A percentile compares a stretch with the other conserved stretches of the same genome.
These are phyloP conservation scores for Dromiciops gliroides DNA, from an alignment of 2,113 vertebrate species.

Conservation along the genomic window DNA sequence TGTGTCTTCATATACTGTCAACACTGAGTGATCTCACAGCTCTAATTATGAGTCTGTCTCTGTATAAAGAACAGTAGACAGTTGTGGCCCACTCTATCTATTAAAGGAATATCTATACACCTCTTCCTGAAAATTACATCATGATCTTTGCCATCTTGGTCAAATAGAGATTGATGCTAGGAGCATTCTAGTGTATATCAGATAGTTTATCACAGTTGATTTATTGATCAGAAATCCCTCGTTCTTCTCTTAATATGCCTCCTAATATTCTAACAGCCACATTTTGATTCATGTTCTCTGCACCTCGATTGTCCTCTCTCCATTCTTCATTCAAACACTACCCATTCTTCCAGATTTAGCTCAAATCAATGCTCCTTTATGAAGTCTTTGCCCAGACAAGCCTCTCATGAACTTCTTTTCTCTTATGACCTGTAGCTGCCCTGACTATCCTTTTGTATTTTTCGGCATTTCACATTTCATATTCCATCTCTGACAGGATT, in stretches of 20 bases:
- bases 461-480: neutral
- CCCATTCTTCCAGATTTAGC: neutral
- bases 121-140: neutral
- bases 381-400: neutral
- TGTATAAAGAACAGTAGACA: neutral
- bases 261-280: neutral
- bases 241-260: neutral
- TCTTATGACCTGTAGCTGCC: neutral
- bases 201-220: neutral
- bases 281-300: neutral
- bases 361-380: neutral
- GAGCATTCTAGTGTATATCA: neutral
- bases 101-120: neutral
- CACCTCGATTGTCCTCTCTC: neutral
- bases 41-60: neutral
- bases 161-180: neutral
- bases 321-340: neutral
- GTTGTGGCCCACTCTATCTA: neutral
- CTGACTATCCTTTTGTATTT: neutral
- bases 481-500: neutral
- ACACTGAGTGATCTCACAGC: neutral
- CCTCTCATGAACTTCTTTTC: neutral
- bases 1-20: neutral
- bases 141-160: neutral
- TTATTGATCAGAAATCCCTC: neutral